Base-by-base conservation (phyloP, 2,888 invertebrate genomes). In the Drosophila atripex region DNA sequence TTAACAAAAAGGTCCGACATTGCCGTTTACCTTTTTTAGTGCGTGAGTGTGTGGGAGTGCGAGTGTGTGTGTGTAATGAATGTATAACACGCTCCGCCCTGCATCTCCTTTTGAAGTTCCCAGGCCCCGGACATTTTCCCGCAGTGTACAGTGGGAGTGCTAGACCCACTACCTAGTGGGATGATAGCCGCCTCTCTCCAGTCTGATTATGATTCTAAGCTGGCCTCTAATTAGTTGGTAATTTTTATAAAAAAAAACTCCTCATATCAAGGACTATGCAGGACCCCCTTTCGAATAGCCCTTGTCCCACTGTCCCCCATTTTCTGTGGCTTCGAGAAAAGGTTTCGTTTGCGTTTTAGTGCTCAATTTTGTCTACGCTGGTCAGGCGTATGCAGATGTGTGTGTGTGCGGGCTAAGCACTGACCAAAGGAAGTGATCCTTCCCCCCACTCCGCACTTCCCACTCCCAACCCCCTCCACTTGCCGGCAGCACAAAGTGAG, bases 1-100 rank as follows among this genome's bases (percentile, higher is more conserved):
- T 80, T 86, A 86, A 86, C 87, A 86, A 86, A 60, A 86, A 70
- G 80, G 80, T 73, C 68, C 78, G 66, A 32, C 32, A n/a, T 9
- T 32, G 32, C 32, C 32, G 35, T 69, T 86, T 75, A 80, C 87
- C 87, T 84, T 86, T 69, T 71, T 38, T 11, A 7, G 50, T 50
- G 28, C 38, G 16, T 23, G 32, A 28, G 25, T 56, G 52, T 55
- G 47, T 23, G 32, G 25, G 32, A 43, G 28, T 38, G 32, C 28
- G 32, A 23, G 25, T 56, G 52, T 55, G 32, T 47, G 64, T 82
- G 55, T 77, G 75, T 76, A 75, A 85, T 85, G 71, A 66, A 73
- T 80, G 80, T 70, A 61, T 61, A 78, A 75, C 76, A 78, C 61
- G 70, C 69, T 32, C 38, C 12, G 45, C 35, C 71, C 56, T 59